These are phyloP conservation scores for Lasius fuliginosus DNA, from an alignment of 2,888 invertebrate species.

Conservation along the genomic window DNA sequence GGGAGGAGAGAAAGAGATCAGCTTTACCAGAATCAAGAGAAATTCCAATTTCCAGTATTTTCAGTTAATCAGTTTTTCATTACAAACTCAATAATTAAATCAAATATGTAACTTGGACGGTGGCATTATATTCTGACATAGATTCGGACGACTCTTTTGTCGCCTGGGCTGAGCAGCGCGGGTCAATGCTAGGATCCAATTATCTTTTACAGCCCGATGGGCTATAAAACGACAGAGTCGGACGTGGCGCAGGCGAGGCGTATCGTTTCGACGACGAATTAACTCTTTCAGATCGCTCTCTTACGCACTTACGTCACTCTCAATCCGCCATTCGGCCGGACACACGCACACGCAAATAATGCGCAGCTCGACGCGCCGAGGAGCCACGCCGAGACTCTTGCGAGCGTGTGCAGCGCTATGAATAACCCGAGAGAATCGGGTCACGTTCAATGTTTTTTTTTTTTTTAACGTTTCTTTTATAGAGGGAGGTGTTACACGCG, in stretches of 20 bases:
- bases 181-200: constrained; percentile 43
- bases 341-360: background rate
- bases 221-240: constrained; percentile 11
- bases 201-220: constrained; percentile 36
- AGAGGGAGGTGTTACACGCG: constrained; percentile 20
- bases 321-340: constrained; percentile 19
- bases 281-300: constrained; percentile 29
- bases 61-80: constrained; percentile 34
- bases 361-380: background rate
- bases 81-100: constrained; percentile 31
- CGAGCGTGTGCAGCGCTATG: constrained; percentile 56
- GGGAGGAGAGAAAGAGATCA: background rate
- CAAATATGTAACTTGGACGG: background rate
- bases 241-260: constrained; percentile 19
- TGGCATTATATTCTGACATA: background rate
- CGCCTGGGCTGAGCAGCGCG: background rate
- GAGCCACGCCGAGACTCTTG: constrained; percentile 12
- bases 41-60: constrained; percentile 30
- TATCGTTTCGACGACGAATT: constrained; percentile 37
- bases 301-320: constrained; percentile 36
- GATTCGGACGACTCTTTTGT: constrained; percentile 18
- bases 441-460: constrained; percentile 75
- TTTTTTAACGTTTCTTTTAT: constrained; percentile 56
- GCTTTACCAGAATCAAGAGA: background rate
- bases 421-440: constrained; percentile 71